Base-by-base conservation (phyloP, 2,113 vertebrate genomes). In the Upupa epops region DNA sequence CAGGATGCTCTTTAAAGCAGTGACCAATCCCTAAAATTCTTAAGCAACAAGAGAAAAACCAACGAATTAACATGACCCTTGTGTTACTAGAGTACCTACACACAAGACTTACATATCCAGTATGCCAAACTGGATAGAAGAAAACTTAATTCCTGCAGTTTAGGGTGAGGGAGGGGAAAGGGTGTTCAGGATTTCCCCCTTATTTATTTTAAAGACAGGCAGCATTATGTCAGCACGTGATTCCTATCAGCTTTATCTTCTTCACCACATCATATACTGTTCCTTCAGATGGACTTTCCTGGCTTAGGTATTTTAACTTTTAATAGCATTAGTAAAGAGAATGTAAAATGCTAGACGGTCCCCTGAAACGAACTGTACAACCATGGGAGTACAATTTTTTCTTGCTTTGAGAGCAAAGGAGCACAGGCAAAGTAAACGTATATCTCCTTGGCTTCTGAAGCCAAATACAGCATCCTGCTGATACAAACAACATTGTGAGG, bases 391-490 rank as follows among this genome's bases (percentile, higher is more conserved):
- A 71, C 45, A 74, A 31, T 59, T 22, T 60, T 48, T 17, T 60
- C 79, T 77, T 73, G 37, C 79, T 74, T 60, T 79, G 56, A 52
- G 74, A 91, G 86, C 7, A 68, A 66, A 63, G 52, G 60, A 90
- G 49, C 24, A 63, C 18, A 63, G 48, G 60, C 82, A 96, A 88
- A 89, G 72, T 34, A 83, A 94, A 91, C 61, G 68, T 49, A 68
- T 48, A 74, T 32, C 72, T 84, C 69, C 61, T 66, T 74, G 56
- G 92, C 75, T 94, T 94, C 25, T 92, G 64, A 83, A 95, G 75
- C 69, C 64, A 76, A 88, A 82, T 64, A 92, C 94, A 94, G 60
- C 79, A 94, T 80, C 76, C 72, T 95, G 76, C 92, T 94, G 79
- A 94, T 88, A 94, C 49, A 83, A 90, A 95, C 86, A 92, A 91